A percentile compares a stretch with the other conserved stretches of the same genome.
Conservation (phyloP, 2,797 vertebrate species). For the Alcedo quadribrachys region DNA sequence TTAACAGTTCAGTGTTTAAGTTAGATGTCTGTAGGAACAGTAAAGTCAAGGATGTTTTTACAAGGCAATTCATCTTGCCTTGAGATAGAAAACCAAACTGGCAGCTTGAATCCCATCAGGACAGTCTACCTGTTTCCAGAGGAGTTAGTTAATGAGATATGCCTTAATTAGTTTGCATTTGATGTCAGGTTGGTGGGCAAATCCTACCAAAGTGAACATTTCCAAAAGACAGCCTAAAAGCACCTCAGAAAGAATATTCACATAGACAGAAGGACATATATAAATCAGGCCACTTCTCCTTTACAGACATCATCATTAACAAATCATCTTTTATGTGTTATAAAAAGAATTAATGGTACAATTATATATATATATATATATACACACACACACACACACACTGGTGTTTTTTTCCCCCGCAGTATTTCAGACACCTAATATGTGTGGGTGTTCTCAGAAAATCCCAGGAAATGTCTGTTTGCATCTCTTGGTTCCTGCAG, state of each 20-base stretch:
- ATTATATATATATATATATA: not conserved
- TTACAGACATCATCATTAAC: not conserved
- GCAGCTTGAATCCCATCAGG: not conserved
- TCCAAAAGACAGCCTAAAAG: not conserved
- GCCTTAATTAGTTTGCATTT: not conserved
- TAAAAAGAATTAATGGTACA: slow-evolving; percentile 17
- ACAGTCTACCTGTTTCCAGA: not conserved
- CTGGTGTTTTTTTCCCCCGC: not conserved
- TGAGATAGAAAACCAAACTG: not conserved
- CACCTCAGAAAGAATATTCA: not conserved
- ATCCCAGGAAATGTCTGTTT: not conserved
- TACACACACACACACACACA: too few species aligned
- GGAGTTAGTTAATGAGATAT: not conserved
- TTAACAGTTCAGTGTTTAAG: not conserved
- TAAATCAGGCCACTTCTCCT: slow-evolving; percentile 15
- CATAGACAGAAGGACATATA: not conserved
- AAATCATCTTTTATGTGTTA: not conserved
- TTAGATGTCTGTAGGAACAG: not conserved
- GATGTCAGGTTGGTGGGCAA: not conserved
- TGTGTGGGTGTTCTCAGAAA: not conserved
- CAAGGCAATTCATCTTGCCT: not conserved
- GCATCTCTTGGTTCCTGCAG: not conserved
- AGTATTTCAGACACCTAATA: not conserved
- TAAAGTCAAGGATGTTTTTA: not conserved
- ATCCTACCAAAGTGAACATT: not conserved